Percentiles rank a stretch among this genome's conserved stretches.
Evolutionary conservation across 1,140 invertebrate genomes (phyloP).

Genomic region (Diploscapter pachys): DNA sequence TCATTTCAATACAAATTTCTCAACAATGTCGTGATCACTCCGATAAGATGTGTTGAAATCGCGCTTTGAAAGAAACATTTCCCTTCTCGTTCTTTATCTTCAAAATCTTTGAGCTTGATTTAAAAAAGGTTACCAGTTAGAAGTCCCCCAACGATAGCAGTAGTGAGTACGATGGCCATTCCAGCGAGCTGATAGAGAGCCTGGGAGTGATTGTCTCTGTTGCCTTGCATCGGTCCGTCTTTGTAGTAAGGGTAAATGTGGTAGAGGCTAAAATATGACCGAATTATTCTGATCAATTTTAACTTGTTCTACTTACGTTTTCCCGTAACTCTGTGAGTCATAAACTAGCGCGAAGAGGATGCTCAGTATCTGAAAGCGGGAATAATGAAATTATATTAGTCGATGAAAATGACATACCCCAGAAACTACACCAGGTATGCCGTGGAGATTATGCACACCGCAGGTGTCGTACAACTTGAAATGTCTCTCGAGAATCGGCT

Average conservation of each 20-base stretch:
- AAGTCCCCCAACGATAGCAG: slow-evolving; percentile 73
- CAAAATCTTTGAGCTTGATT: background rate
- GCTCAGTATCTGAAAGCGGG: slow-evolving; percentile 41
- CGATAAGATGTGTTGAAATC: too few species aligned
- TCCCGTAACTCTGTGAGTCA: slow-evolving; percentile 49
- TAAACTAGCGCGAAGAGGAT: slow-evolving; percentile 54
- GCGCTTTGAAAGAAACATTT: too few species aligned
- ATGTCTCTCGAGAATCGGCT: slow-evolving; percentile 69
- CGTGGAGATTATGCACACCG: slow-evolving; percentile 91
- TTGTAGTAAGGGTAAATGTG: slow-evolving; percentile 64
- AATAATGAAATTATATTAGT: background rate
- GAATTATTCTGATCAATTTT: too few species aligned
- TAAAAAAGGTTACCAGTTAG: slow-evolving; percentile 70
- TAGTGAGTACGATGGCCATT: slow-evolving; percentile 69
- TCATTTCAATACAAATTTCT: too few species aligned
- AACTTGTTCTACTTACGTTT: slow-evolving; percentile 27
- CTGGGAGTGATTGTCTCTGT: slow-evolving; percentile 69
- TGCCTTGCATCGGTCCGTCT: slow-evolving; percentile 55
- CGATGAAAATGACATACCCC: slow-evolving; percentile 65
- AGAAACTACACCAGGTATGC: slow-evolving; percentile 83
- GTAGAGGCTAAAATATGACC: slow-evolving; percentile 59
- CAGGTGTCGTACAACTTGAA: slow-evolving; percentile 83
- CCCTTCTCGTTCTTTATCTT: too few species aligned
- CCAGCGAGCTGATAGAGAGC: slow-evolving; percentile 75
- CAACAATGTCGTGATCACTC: too few species aligned